These are phyloP conservation scores for Orestias chungarensis DNA, from an alignment of 2,797 vertebrate genomes.

Conservation along the genomic window DNA sequence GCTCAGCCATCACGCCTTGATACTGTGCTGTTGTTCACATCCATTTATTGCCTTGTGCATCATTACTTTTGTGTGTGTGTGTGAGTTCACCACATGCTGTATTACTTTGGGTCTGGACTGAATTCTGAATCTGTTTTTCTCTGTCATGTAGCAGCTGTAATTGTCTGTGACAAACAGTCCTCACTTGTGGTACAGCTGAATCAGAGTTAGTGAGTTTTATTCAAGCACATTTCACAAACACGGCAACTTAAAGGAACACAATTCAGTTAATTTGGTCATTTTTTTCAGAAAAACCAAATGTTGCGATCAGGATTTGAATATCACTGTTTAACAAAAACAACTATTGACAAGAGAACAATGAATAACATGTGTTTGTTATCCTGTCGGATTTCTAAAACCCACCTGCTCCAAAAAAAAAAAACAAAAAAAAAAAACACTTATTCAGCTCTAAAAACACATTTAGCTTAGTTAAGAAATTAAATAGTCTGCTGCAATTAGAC, in stretches of 20 bases:
- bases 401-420: slow-evolving; percentile 2
- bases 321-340: slow-evolving; percentile 26
- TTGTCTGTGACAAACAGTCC: slow-evolving; percentile 47
- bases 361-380: slow-evolving; percentile 1
- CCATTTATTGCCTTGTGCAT: slow-evolving; percentile 58
- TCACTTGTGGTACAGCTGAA: slow-evolving; percentile 45
- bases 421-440: not conserved
- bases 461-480: slow-evolving; percentile 8
- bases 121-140: slow-evolving; percentile 30
- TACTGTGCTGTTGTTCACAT: slow-evolving; percentile 57
- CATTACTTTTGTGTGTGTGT: slow-evolving; percentile 44
- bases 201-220: slow-evolving; percentile 1
- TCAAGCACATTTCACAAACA: slow-evolving; percentile 38
- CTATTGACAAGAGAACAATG: slow-evolving; percentile 13
- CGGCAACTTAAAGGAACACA: slow-evolving; percentile 9
- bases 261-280: not conserved
- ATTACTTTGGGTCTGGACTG: slow-evolving; percentile 48
- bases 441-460: slow-evolving; percentile 15
- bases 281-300: slow-evolving; percentile 17
- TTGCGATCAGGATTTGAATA: slow-evolving; percentile 19
- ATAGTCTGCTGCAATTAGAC: slow-evolving; percentile 1
- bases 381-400: slow-evolving; percentile 5
- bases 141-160: slow-evolving; percentile 50
- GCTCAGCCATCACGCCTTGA: slow-evolving; percentile 55
- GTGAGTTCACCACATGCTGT: slow-evolving; percentile 59